Percentiles rank a stretch among this genome's conserved stretches.
Conservation (phyloP, 2,888 invertebrate species). For the Clunio marinus region DNA sequence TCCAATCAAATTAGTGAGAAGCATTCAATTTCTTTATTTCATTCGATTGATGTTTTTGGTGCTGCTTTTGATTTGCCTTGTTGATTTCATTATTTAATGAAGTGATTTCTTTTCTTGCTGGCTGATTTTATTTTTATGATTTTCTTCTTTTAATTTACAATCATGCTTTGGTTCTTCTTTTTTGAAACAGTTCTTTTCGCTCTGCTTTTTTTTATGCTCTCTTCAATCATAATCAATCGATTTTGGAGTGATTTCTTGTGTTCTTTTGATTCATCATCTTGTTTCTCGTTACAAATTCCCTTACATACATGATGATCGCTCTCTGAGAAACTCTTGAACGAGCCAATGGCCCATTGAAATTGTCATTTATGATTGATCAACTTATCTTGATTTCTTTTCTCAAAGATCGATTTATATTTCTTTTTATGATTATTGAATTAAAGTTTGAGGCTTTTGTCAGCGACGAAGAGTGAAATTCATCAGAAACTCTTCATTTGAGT, state of each 20-base stretch:
- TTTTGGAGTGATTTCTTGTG: constrained; percentile 5
- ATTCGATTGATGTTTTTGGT: neutral
- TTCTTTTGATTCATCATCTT: neutral
- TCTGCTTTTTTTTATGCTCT: constrained; percentile 10
- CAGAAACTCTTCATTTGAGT: too few species aligned
- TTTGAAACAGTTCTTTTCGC: neutral
- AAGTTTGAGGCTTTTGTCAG: neutral
- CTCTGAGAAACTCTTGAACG: too few species aligned
- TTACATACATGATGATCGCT: neutral
- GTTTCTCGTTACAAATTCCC: neutral
- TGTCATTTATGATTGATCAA: constrained; percentile 33
- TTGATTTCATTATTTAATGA: constrained; percentile 21
- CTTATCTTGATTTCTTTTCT: neutral
- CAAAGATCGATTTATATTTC: neutral
- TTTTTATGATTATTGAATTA: constrained; percentile 18
- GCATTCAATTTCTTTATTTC: neutral
- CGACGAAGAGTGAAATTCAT: too few species aligned
- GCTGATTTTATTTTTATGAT: constrained; percentile 14
- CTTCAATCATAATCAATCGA: constrained; percentile 19
- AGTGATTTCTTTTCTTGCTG: constrained; percentile 1
- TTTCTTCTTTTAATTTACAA: neutral
- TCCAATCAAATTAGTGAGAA: constrained; percentile 37
- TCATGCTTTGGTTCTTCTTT: neutral
- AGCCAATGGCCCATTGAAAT: constrained; percentile 21
- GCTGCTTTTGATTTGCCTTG: constrained; percentile 5